Conservation (phyloP, 2,797 vertebrate genomes). For the Chrysocyon brachyurus region DNA sequence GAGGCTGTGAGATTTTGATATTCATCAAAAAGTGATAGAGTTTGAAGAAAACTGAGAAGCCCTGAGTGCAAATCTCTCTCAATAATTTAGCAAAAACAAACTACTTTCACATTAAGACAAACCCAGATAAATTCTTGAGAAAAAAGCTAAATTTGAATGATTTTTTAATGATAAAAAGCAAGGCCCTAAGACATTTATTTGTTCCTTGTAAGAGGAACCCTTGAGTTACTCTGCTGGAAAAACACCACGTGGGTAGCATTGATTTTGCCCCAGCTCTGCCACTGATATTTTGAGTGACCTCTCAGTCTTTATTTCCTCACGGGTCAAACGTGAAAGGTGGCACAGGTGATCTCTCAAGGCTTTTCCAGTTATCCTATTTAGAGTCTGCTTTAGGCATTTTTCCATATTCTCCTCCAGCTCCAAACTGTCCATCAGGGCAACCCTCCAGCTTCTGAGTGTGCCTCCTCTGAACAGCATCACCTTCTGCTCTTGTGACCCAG, state of each 20-base stretch:
- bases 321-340: background rate
- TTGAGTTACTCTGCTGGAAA: background rate
- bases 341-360: background rate
- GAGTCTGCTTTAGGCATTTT: background rate
- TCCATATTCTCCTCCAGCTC: background rate
- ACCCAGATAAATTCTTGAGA: background rate
- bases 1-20: background rate
- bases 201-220: background rate
- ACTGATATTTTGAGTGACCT: background rate
- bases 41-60: conserved; percentile 58
- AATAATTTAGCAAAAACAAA: background rate
- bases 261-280: background rate
- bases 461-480: background rate
- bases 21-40: background rate
- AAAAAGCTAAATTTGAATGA: background rate
- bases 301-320: background rate
- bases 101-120: conserved; percentile 10
- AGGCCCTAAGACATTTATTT: background rate
- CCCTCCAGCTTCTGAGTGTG: no score
- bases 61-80: background rate
- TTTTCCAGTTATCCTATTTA: background rate
- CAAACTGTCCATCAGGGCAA: background rate
- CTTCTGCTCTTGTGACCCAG: background rate
- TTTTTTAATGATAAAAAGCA: conserved; percentile 40
- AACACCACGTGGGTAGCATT: background rate